phyloP scores from a whole-genome alignment of 2,888 invertebrate genomes.

The Ellobium chinense region DNA sequence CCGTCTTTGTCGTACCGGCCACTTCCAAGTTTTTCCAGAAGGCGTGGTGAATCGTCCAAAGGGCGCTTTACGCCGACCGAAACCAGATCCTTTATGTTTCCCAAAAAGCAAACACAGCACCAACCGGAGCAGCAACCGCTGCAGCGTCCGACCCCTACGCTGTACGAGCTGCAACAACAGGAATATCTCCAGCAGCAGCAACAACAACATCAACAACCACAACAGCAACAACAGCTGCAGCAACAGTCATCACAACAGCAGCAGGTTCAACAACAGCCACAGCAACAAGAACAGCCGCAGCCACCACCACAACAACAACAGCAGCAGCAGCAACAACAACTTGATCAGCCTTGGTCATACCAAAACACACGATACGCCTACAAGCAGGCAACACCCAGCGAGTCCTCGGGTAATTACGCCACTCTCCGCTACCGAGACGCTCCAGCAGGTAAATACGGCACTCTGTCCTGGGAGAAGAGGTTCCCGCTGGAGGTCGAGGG shows the following conservation, averaged over 20 bases:
- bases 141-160: too few relatives aligned
- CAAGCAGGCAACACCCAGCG: conserved; percentile 27
- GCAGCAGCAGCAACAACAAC: conserved; percentile 12
- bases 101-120: neutral
- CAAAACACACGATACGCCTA: conserved; percentile 3
- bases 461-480: conserved; percentile 23
- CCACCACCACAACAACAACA: neutral
- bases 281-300: neutral
- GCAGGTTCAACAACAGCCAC: neutral
- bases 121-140: neutral
- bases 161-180: neutral
- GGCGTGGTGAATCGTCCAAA: neutral
- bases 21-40: neutral
- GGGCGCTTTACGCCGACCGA: neutral
- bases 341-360: neutral
- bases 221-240: neutral
- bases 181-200: neutral
- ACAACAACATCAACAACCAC: neutral
- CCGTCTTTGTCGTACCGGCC: neutral
- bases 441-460: neutral
- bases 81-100: neutral
- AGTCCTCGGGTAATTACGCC: conserved; percentile 17
- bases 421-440: conserved; percentile 14
- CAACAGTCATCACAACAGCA: neutral
- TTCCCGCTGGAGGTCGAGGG: conserved; percentile 41